phyloP scores from a whole-genome alignment of 2,113 vertebrate genomes.

The Panthera tigris region DNA sequence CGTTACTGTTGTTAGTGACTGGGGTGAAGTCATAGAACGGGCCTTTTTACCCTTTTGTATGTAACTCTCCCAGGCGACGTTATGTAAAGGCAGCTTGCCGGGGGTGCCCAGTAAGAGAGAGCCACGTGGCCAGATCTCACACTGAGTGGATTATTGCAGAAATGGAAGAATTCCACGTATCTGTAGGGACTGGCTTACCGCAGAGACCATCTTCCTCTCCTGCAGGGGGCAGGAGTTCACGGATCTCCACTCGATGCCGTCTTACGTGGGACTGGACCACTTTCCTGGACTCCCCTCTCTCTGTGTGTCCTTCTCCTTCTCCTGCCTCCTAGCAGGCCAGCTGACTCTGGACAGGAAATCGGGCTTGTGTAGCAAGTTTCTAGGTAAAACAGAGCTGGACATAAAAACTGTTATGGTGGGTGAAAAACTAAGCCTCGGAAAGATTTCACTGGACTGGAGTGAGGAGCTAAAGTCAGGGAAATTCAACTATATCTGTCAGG shows the following conservation, averaged over 20 bases:
- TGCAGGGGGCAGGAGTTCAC: neutral
- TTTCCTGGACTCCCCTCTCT: neutral
- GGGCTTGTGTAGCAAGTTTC: constrained; percentile 53
- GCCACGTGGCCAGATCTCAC: neutral
- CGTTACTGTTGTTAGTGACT: neutral
- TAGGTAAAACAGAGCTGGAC: constrained; percentile 41
- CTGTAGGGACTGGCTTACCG: neutral
- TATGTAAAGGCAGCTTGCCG: neutral
- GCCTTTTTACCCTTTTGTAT: neutral
- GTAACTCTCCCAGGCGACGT: neutral
- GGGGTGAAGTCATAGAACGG: neutral
- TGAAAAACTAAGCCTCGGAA: constrained; percentile 55
- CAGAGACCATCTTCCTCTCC: neutral
- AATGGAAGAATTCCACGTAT: neutral
- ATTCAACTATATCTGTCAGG: constrained; percentile 58
- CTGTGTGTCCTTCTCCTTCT: neutral
- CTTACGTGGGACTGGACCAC: neutral
- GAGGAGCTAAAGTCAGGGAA: constrained; percentile 64
- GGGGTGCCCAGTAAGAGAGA: neutral
- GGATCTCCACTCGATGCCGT: neutral
- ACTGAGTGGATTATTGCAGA: neutral
- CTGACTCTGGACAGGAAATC: constrained; percentile 29
- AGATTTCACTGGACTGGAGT: constrained; percentile 53
- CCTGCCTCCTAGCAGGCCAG: neutral
- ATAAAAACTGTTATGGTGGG: constrained; percentile 51